Conservation (phyloP, 1,140 invertebrate genomes). For the Rhysida immarginata region DNA sequence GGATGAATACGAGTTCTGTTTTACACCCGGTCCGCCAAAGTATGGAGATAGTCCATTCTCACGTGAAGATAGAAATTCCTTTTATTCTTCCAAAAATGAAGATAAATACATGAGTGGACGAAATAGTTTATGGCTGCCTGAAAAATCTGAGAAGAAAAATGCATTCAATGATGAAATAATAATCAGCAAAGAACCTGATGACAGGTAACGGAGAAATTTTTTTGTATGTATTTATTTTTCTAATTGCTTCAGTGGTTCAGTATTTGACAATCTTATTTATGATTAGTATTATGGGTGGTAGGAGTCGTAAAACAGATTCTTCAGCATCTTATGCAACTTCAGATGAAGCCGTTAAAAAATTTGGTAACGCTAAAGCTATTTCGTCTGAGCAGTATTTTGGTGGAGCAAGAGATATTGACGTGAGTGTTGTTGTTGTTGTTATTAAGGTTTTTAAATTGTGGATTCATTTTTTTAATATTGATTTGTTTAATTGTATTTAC, state of each 20-base stretch:
- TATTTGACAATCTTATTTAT: too few relatives aligned
- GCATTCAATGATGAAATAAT: background rate
- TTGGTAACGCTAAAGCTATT: slow-evolving; percentile 90
- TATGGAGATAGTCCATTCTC: slow-evolving; percentile 12
- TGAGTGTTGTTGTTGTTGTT: slow-evolving; percentile 26
- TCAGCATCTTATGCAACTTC: slow-evolving; percentile 10
- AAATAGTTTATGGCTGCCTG: background rate
- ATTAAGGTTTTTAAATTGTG: too few relatives aligned
- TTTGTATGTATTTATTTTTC: too few relatives aligned
- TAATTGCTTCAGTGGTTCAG: too few relatives aligned
- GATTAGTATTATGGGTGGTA: background rate
- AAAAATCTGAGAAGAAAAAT: background rate
- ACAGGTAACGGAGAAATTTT: background rate
- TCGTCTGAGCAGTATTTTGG: slow-evolving; percentile 93
- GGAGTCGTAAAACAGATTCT: slow-evolving; percentile 4
- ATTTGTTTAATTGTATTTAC: slow-evolving; percentile 13
- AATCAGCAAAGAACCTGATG: slow-evolving; percentile 4
- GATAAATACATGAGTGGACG: background rate
- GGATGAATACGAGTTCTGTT: slow-evolving; percentile 35
- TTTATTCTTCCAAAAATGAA: background rate
- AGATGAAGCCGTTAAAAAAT: slow-evolving; percentile 78
- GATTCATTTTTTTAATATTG: too few relatives aligned
- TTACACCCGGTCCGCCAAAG: slow-evolving; percentile 27
- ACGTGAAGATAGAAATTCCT: background rate
- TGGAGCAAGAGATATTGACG: slow-evolving; percentile 49